Base-by-base conservation (phyloP, 2,797 vertebrate species). In the Eidolon dupreanum region DNA sequence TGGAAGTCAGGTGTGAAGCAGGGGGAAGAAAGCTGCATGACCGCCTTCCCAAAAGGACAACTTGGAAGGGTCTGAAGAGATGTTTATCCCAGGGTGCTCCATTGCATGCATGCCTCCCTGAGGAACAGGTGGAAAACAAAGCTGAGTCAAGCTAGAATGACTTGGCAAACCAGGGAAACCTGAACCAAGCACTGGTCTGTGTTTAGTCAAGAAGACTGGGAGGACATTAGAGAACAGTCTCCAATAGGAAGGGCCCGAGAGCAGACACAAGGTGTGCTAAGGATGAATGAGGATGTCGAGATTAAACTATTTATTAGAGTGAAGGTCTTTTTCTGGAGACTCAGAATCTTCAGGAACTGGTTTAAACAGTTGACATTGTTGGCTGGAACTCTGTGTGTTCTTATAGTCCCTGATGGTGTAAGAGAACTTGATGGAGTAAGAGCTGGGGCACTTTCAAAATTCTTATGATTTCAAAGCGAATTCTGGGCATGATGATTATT, bases 141-240 rank as follows among this genome's bases (percentile, higher is more conserved):
- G 90, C 74, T 81, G 53, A 81, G 74, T 77, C 22, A 33, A 55
- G 31, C 51, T 65, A 79, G 82, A 33, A 65, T 59, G 46, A 90
- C 90, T 36, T 66, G 33, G 78, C 53, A 77, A 94, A 74, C 65
- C 61, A 84, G 51, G 57, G 79, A 77, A 95, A 74, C 77, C 38
- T 11, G 59, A 79, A 28, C 26, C 38, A 38, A 33, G 70, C 10
- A 36, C 75, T 63, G 70, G 70, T 17, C 51, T 53, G 81, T 74
- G 51, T 13, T 74, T 24, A 74, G 66, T 75, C 55, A 79, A 53
- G 66, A 59, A 10, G 4, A 53, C 49, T 57, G 17, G 59, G 46
- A 59, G 36, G 94, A 22, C 33, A 41, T 15, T 3, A 88, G 28
- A 36, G 41, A 63, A 17, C 0, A 55, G 79, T 41, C 10, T 31